Evolutionary conservation across 2,113 vertebrate genomes (phyloP).

Genomic region (Telmatochromis sp.): DNA sequence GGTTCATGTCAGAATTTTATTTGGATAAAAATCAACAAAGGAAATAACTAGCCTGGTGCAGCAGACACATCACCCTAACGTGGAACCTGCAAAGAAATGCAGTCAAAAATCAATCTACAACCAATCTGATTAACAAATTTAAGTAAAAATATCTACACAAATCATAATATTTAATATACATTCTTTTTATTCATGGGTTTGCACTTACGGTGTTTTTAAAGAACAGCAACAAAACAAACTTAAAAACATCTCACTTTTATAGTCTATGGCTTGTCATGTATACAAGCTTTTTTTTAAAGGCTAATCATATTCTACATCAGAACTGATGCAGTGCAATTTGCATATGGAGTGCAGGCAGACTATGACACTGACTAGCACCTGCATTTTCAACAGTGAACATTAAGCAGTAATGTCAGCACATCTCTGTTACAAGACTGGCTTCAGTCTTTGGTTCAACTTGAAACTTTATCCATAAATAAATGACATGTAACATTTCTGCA

Average conservation of each 20-base stretch:
- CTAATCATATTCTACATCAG: neutral
- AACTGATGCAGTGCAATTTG: conserved; percentile 2
- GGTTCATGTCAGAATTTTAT: conserved; percentile 57
- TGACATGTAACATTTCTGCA: neutral
- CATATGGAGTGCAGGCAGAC: neutral
- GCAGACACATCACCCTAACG: neutral
- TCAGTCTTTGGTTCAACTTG: conserved; percentile 26
- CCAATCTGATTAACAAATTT: conserved; percentile 13
- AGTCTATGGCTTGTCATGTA: conserved; percentile 28
- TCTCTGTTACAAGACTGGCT: neutral
- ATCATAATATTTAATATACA: conserved; percentile 32
- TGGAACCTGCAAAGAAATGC: conserved; percentile 30
- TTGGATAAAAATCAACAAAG: conserved; percentile 53
- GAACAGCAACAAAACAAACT: neutral
- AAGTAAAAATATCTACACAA: conserved; percentile 42
- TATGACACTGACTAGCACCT: conserved; percentile 3
- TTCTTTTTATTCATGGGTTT: conserved; percentile 60
- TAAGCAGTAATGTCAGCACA: neutral
- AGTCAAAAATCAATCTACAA: neutral
- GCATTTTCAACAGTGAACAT: neutral
- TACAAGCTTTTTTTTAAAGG: neutral
- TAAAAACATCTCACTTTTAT: neutral
- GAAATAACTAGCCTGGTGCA: neutral
- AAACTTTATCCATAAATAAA: neutral
- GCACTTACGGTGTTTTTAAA: conserved; percentile 68